Conservation (phyloP, 1,140 invertebrate species). For the Philopotamus ludificatus region DNA sequence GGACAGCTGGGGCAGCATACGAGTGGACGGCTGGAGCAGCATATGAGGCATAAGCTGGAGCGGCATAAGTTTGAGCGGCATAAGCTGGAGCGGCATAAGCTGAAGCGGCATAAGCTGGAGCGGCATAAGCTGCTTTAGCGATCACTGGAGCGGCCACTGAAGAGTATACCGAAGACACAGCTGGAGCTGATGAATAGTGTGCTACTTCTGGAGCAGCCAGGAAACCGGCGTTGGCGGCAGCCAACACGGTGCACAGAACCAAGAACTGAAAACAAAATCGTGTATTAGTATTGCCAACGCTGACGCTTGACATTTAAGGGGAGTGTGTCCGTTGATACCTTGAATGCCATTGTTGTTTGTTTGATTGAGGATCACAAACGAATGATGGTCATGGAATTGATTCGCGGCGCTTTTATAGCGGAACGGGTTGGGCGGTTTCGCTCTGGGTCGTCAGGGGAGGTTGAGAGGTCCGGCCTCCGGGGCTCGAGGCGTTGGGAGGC, state of each 20-base stretch:
- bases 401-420: constrained; percentile 32
- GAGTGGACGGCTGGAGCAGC: constrained; percentile 18
- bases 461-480: constrained; percentile 20
- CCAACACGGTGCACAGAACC: constrained; percentile 50
- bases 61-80: constrained; percentile 28
- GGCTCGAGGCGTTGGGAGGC: constrained; percentile 21
- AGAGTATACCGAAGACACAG: constrained; percentile 20
- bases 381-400: constrained; percentile 37
- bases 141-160: constrained; percentile 29
- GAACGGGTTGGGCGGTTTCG: constrained; percentile 3
- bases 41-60: constrained; percentile 34
- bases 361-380: constrained; percentile 39
- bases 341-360: constrained; percentile 42
- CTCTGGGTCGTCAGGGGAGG: constrained; percentile 9
- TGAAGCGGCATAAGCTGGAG: constrained; percentile 29
- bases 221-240: constrained; percentile 50
- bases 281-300: not conserved
- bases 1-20: constrained; percentile 38
- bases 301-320: not conserved
- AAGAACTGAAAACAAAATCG: constrained; percentile 45
- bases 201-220: constrained; percentile 35
- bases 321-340: constrained; percentile 23
- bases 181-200: constrained; percentile 25
- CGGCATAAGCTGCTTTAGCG: constrained; percentile 38
- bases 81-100: too few species aligned